phyloP scores from a whole-genome alignment of 1,140 invertebrate genomes.

The Cyclina sinensis region DNA sequence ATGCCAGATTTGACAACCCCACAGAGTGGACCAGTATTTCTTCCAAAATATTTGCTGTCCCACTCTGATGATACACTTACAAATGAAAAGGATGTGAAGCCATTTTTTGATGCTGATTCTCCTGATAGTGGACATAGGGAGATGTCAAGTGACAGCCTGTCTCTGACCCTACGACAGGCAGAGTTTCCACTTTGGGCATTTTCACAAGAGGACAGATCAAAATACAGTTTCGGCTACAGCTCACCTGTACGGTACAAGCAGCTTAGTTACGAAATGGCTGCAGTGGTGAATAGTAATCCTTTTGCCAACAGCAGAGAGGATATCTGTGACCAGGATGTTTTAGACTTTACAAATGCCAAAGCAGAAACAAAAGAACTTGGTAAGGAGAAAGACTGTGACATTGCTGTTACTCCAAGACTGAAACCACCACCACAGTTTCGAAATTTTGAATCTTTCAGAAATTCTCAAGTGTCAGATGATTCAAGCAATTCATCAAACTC shows the following conservation, averaged over 20 bases:
- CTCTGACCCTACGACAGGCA: neutral
- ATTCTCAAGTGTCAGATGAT: constrained; percentile 61
- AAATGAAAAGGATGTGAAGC: constrained; percentile 12
- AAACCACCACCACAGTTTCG: constrained; percentile 61
- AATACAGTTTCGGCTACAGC: constrained; percentile 62
- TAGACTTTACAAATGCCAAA: constrained; percentile 21
- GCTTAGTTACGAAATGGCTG: constrained; percentile 65
- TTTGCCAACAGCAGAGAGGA: constrained; percentile 57
- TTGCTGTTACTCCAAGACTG: constrained; percentile 42
- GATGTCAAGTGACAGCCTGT: constrained; percentile 62
- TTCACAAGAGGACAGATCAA: constrained; percentile 21
- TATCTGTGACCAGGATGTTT: constrained; percentile 51
- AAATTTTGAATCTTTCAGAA: constrained; percentile 52
- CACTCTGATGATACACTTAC: constrained; percentile 3
- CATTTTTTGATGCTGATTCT: constrained; percentile 57
- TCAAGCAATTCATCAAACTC: constrained; percentile 50
- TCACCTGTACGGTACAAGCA: constrained; percentile 52
- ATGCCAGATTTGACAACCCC: constrained; percentile 56
- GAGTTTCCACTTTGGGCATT: constrained; percentile 55
- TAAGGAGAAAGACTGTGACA: neutral
- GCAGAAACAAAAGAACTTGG: constrained; percentile 26
- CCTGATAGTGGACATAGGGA: constrained; percentile 66
- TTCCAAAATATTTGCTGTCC: constrained; percentile 18
- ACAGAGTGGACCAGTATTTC: constrained; percentile 62
- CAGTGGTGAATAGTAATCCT: constrained; percentile 65